A percentile compares a stretch with the other conserved stretches of the same genome.
Evolutionary conservation across 2,888 invertebrate genomes (phyloP).

Genomic region (Morpho helenor): DNA sequence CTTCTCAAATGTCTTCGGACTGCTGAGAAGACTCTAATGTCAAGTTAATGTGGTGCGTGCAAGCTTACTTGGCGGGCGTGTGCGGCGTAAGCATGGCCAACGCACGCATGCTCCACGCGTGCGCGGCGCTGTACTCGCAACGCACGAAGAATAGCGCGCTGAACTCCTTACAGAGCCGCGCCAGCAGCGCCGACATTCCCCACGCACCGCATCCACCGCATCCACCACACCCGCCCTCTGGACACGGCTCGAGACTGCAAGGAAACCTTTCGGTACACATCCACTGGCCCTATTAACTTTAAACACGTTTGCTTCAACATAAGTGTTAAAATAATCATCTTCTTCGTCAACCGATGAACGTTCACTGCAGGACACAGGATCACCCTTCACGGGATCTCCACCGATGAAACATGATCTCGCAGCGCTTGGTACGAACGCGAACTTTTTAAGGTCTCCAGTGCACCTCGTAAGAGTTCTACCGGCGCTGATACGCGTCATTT

Average conservation of each 20-base stretch:
- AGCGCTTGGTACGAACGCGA: too few relatives aligned
- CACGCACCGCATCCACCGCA: conserved; percentile 32
- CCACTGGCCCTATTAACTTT: neutral
- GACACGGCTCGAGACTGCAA: conserved; percentile 15
- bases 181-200: conserved; percentile 69
- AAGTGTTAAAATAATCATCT: too few relatives aligned
- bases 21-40: too few relatives aligned
- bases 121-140: conserved; percentile 91
- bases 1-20: too few relatives aligned
- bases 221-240: conserved; percentile 17
- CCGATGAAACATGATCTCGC: too few relatives aligned
- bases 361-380: too few relatives aligned
- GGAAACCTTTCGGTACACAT: neutral
- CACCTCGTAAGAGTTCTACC: too few relatives aligned
- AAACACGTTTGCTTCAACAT: too few relatives aligned
- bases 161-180: conserved; percentile 90
- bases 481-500: too few relatives aligned
- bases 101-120: conserved; percentile 85
- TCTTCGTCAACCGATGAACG: too few relatives aligned
- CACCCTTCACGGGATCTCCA: too few relatives aligned
- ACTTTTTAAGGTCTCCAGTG: too few relatives aligned
- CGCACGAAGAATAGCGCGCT: conserved; percentile 90
- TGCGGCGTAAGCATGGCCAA: conserved; percentile 82
- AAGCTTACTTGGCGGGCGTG: conserved; percentile 79
- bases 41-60: neutral